Evolutionary conservation across 2,888 invertebrate species (phyloP).

Genomic region (Allygus modestus): DNA sequence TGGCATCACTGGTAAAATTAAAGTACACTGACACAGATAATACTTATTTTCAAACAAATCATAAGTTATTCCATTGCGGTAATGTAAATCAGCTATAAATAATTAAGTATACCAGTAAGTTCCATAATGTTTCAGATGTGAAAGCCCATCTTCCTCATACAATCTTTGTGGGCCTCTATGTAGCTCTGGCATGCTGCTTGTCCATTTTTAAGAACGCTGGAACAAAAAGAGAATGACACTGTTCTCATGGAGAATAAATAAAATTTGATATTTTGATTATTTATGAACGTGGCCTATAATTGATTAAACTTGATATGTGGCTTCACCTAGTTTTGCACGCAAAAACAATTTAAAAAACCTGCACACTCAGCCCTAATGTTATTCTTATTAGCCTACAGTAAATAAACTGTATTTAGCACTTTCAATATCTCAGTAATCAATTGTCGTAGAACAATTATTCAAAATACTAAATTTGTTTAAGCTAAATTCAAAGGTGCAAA

Average conservation of each 20-base stretch:
- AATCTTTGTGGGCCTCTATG: constrained; percentile 97
- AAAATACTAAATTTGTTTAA: too few species aligned
- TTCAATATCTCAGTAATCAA: too few species aligned
- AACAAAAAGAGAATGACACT: constrained; percentile 72
- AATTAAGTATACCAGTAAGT: neutral
- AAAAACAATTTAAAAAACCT: too few species aligned
- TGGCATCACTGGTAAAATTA: neutral
- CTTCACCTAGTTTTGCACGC: constrained; percentile 63
- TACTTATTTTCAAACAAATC: neutral
- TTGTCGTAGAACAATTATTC: too few species aligned
- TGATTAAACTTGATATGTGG: too few species aligned
- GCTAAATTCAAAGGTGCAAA: too few species aligned
- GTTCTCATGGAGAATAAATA: too few species aligned
- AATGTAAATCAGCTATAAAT: neutral
- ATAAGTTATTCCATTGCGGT: neutral
- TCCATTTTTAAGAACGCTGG: constrained; percentile 93
- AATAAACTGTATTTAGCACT: too few species aligned
- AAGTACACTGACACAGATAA: neutral
- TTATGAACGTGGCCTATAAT: constrained; percentile 10
- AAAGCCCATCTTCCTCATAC: constrained; percentile 97
- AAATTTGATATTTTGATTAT: too few species aligned
- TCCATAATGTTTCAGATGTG: constrained; percentile 82
- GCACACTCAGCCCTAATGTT: too few species aligned
- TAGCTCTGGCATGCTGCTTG: constrained; percentile 93
- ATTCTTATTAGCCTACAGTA: too few species aligned